Conservation (phyloP, 2,113 vertebrate genomes). For the Siniperca chuatsi region DNA sequence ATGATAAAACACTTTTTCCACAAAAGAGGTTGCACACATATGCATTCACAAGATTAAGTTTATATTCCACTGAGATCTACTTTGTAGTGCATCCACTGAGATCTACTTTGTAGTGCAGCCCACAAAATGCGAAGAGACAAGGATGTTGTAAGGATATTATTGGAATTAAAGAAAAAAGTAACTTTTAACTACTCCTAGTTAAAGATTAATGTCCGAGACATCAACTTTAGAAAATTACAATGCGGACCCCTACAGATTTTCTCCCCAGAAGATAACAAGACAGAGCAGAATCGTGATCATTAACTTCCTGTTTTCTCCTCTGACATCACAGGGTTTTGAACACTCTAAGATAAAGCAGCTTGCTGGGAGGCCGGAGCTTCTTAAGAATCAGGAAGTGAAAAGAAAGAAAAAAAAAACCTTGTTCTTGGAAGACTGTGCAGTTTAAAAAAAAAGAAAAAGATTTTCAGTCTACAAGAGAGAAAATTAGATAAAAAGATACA, state of each 20-base stretch:
- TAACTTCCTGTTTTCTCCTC: conserved; percentile 52
- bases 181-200: conserved; percentile 6
- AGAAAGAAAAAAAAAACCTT: background rate
- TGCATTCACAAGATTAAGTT: background rate
- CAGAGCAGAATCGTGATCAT: conserved; percentile 43
- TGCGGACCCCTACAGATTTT: conserved; percentile 35
- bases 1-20: background rate
- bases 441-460: background rate
- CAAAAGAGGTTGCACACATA: background rate
- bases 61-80: conserved; percentile 7
- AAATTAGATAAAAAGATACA: background rate
- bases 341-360: conserved; percentile 37
- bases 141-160: conserved; percentile 38
- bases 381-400: background rate
- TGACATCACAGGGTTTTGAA: conserved; percentile 43
- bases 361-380: conserved; percentile 16
- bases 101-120: conserved; percentile 6
- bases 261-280: conserved; percentile 40
- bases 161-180: conserved; percentile 20
- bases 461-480: background rate
- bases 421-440: background rate
- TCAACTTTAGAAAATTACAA: conserved; percentile 40
- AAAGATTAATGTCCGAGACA: conserved; percentile 51
- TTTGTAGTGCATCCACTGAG: background rate
- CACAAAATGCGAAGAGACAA: background rate